Percentiles rank a stretch among this genome's conserved stretches.
Conservation (phyloP, 2,797 vertebrate genomes). For the Furcifer pardalis region DNA sequence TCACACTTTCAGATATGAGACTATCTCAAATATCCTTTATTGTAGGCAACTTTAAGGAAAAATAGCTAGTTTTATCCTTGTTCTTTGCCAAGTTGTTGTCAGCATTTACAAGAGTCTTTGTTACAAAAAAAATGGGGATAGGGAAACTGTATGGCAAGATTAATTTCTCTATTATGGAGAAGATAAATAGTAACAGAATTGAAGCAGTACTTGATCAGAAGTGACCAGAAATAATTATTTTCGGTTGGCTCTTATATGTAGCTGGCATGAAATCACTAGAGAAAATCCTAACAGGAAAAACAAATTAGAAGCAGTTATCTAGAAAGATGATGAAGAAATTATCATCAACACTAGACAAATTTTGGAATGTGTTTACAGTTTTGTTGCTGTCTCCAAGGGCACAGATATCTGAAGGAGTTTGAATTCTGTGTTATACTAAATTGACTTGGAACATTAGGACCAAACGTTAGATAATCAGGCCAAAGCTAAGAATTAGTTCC, state of each 20-base stretch:
- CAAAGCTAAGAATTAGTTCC: not conserved
- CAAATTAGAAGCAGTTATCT: not conserved
- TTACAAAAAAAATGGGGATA: slow-evolving; percentile 7
- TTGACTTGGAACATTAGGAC: not conserved
- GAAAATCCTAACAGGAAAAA: not conserved
- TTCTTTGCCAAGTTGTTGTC: not conserved
- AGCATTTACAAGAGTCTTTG: slow-evolving; percentile 7
- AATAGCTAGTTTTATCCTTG: not conserved
- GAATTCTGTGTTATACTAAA: not conserved
- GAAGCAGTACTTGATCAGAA: slow-evolving; percentile 27
- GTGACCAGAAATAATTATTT: slow-evolving; percentile 47
- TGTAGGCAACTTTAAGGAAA: not conserved
- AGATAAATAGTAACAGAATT: slow-evolving; percentile 48
- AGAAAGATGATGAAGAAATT: not conserved
- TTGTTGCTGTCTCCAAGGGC: not conserved
- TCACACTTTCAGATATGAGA: not conserved
- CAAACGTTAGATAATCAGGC: not conserved
- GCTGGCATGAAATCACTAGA: slow-evolving; percentile 45
- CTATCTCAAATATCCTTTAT: not conserved
- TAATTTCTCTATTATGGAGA: slow-evolving; percentile 52
- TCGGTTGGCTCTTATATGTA: slow-evolving; percentile 34
- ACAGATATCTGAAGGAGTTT: not conserved
- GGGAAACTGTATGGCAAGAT: slow-evolving; percentile 40
- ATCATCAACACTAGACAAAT: not conserved
- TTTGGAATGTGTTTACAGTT: not conserved